A percentile compares a stretch with the other conserved stretches of the same genome.
phyloP scores from a whole-genome alignment of 2,888 invertebrate species.

The Amblyjoppa fuscipennis region DNA sequence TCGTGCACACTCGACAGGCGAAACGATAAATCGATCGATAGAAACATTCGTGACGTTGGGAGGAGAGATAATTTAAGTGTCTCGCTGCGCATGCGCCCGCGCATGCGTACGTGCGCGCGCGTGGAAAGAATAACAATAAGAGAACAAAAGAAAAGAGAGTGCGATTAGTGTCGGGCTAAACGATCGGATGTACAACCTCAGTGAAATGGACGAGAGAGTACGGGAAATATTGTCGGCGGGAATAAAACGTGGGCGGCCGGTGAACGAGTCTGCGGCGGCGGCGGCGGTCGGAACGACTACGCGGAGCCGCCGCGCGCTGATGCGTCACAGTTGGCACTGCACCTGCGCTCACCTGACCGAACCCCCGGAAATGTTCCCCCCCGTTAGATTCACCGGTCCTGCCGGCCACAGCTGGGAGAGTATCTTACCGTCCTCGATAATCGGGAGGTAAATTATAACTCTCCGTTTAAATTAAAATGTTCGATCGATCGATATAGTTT shows the following conservation, averaged over 20 bases:
- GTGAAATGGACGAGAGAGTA: constrained; percentile 62
- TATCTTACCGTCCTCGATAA: constrained; percentile 60
- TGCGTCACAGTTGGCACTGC: constrained; percentile 84
- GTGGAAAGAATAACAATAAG: background rate
- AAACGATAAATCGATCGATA: background rate
- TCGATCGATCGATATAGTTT: background rate
- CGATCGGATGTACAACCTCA: constrained; percentile 44
- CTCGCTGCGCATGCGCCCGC: no score
- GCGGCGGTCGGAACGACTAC: constrained; percentile 68
- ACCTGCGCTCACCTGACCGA: constrained; percentile 79
- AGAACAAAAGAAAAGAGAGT: background rate
- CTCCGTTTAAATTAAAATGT: background rate
- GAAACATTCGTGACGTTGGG: background rate
- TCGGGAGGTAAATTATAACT: constrained; percentile 41
- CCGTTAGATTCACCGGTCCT: constrained; percentile 73
- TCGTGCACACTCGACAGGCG: background rate
- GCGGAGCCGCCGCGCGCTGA: constrained; percentile 78
- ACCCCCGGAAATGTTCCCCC: constrained; percentile 71
- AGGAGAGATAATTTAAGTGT: background rate
- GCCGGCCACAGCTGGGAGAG: constrained; percentile 69
- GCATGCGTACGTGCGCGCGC: background rate
- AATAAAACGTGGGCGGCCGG: constrained; percentile 57
- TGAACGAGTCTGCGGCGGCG: constrained; percentile 1
- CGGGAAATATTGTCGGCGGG: constrained; percentile 55
- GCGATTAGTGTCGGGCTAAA: background rate